phyloP scores from a whole-genome alignment of 2,113 vertebrate genomes.

The Amphiprion ocellaris region DNA sequence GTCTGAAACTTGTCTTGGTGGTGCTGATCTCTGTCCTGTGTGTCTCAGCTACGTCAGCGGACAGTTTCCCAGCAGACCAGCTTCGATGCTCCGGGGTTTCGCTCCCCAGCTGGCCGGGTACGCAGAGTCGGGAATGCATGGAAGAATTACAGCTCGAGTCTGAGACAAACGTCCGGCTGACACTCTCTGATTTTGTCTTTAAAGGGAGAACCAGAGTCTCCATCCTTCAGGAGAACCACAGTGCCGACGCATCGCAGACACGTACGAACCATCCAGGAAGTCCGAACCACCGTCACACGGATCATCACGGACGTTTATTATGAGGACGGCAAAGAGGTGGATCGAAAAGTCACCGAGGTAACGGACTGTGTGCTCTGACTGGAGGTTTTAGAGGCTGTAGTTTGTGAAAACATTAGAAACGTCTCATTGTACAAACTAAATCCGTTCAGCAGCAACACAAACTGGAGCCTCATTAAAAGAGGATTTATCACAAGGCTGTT shows the following conservation, averaged over 20 bases:
- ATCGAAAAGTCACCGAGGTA: conserved; percentile 94
- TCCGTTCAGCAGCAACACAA: too few relatives aligned
- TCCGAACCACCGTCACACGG: conserved; percentile 92
- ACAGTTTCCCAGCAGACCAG: conserved; percentile 81
- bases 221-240: conserved; percentile 81
- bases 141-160: neutral
- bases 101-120: conserved; percentile 73
- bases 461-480: too few relatives aligned
- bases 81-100: conserved; percentile 69
- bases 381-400: too few relatives aligned
- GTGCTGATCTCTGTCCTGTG: conserved; percentile 19
- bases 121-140: neutral
- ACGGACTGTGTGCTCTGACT: neutral
- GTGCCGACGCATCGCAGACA: conserved; percentile 88
- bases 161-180: neutral
- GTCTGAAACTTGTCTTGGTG: neutral
- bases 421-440: too few relatives aligned
- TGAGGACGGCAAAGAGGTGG: conserved; percentile 93
- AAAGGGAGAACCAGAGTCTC: conserved; percentile 77
- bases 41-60: conserved; percentile 70
- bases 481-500: too few relatives aligned
- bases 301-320: conserved; percentile 97
- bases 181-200: neutral
- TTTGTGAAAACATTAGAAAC: too few relatives aligned
- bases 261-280: conserved; percentile 92